A percentile compares a stretch with the other conserved stretches of the same genome.
Conservation (phyloP, 2,113 vertebrate species). For the Pygoscelis antarcticus region DNA sequence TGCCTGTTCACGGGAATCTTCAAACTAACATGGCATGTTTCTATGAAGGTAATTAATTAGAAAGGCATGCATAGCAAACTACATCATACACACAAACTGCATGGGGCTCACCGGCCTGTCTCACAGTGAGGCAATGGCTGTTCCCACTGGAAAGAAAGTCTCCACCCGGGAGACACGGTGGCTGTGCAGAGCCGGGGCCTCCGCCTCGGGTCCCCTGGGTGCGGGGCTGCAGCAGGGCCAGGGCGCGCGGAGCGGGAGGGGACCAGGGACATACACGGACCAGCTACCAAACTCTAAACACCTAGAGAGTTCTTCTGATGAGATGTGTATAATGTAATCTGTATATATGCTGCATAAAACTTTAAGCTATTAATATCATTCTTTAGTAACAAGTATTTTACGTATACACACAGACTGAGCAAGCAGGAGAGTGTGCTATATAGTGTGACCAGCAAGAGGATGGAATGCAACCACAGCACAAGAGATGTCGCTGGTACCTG, state of each 20-base stretch:
- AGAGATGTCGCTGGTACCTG: background rate
- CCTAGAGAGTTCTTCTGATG: too few relatives aligned
- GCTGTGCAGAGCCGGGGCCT: fast-evolving
- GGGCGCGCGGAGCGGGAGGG: background rate
- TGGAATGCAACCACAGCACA: background rate
- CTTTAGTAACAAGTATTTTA: too few relatives aligned
- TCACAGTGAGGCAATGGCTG: background rate
- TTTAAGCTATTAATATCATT: background rate
- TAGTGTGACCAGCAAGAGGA: background rate
- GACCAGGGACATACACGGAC: background rate
- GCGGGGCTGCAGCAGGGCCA: background rate
- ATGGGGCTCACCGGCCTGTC: background rate
- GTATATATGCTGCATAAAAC: background rate
- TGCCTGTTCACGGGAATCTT: background rate
- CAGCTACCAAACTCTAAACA: too few relatives aligned
- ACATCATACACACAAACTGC: fast-evolving
- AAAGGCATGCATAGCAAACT: background rate
- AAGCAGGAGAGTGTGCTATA: background rate
- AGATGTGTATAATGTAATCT: fast-evolving
- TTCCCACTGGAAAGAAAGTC: background rate
- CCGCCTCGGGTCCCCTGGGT: background rate
- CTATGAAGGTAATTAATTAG: background rate
- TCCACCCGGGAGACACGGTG: background rate
- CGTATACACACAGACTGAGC: fast-evolving
- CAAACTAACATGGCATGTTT: background rate